Percentiles rank a stretch among this genome's conserved stretches.
phyloP scores from a whole-genome alignment of 2,113 vertebrate species.

The Tachysurus vachellii region DNA sequence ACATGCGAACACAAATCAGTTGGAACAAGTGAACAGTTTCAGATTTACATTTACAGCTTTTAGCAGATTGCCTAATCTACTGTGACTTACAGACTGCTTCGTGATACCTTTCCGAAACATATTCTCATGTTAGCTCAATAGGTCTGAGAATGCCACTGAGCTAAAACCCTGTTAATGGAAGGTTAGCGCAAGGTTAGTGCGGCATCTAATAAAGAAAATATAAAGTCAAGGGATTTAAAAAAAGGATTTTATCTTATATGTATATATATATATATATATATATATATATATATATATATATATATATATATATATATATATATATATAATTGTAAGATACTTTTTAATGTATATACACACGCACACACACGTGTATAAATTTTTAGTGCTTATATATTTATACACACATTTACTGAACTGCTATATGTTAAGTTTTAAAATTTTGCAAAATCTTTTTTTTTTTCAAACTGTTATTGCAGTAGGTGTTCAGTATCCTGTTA shows the following conservation, averaged over 20 bases:
- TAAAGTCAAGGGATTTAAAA: neutral
- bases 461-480: neutral
- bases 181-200: neutral
- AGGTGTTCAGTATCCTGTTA: constrained; percentile 26
- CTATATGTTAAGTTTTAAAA: neutral
- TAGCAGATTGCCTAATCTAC: neutral
- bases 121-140: neutral
- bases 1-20: neutral
- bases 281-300: no score
- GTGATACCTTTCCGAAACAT: neutral
- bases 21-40: neutral
- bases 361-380: no score
- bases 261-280: no score
- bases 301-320: no score
- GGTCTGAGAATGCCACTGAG: neutral
- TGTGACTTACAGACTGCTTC: neutral
- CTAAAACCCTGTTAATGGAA: neutral
- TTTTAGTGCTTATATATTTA: no score
- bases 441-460: neutral
- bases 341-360: no score
- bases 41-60: neutral
- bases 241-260: neutral
- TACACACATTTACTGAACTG: neutral
- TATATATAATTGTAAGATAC: no score
- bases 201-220: neutral